Percentiles rank a stretch among this genome's conserved stretches.
These are phyloP conservation scores for Tangara arthus DNA, from an alignment of 2,797 vertebrate species.

Conservation along the genomic window DNA sequence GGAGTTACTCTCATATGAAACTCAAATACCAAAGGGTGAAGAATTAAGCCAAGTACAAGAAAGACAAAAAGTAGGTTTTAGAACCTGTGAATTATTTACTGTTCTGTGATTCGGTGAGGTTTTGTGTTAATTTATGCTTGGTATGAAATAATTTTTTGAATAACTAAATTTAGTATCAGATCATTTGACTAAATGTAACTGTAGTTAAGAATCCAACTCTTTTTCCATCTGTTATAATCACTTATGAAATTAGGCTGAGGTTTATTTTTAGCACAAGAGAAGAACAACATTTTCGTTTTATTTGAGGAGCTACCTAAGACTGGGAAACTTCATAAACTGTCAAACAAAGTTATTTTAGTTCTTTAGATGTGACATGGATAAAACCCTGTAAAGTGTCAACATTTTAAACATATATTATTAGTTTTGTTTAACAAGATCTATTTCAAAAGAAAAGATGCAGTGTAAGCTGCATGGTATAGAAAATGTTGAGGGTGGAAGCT, in stretches of 20 bases:
- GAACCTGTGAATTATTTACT: background rate
- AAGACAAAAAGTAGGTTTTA: constrained; percentile 85
- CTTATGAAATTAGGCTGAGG: background rate
- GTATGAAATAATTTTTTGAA: background rate
- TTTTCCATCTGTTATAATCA: background rate
- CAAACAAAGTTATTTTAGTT: constrained; percentile 1
- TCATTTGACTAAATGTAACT: constrained; percentile 3
- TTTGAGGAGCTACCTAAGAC: background rate
- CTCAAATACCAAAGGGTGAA: constrained; percentile 78
- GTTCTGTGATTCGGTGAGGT: background rate
- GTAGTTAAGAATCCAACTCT: background rate
- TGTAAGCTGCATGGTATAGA: background rate
- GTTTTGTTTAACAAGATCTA: background rate
- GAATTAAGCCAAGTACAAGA: constrained; percentile 82
- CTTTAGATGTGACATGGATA: background rate
- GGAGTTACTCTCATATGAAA: constrained; percentile 80
- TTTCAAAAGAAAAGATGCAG: background rate
- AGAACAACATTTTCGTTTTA: background rate
- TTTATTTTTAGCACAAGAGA: constrained; percentile 26
- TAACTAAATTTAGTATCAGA: background rate
- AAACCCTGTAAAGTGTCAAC: background rate
- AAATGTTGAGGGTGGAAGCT: background rate
- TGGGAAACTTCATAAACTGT: constrained; percentile 5
- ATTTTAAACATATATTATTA: background rate
- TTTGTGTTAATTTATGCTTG: background rate